Percentiles rank a stretch among this genome's conserved stretches.
Evolutionary conservation across 1,140 invertebrate genomes (phyloP).

Genomic region (Drosophila pachea): DNA sequence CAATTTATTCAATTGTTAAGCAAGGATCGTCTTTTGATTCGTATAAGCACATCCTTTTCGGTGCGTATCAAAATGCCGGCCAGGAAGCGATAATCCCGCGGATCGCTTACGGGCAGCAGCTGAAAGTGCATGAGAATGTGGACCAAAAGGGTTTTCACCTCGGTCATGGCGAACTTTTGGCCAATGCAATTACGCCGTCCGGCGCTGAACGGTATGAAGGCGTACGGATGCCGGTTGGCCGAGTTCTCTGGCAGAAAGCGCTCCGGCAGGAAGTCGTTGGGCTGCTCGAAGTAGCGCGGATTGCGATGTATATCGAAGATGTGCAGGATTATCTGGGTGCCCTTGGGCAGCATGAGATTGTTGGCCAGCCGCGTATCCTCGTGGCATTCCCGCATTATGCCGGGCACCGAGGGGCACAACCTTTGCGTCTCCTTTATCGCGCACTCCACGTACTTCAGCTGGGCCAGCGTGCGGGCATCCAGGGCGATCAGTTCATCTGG

Average conservation of each 20-base stretch:
- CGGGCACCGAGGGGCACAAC: constrained; percentile 85
- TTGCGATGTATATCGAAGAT: constrained; percentile 82
- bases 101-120: too few relatives aligned
- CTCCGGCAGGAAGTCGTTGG: constrained; percentile 87
- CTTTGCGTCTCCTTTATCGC: constrained; percentile 83
- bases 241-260: constrained; percentile 85
- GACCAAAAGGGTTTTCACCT: constrained; percentile 67
- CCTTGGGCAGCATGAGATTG: constrained; percentile 78
- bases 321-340: constrained; percentile 78
- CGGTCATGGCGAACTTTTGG: constrained; percentile 78
- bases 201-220: constrained; percentile 82
- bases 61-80: constrained; percentile 47
- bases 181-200: constrained; percentile 61
- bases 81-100: constrained; percentile 32
- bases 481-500: constrained; percentile 63
- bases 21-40: constrained; percentile 7
- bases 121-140: too few relatives aligned
- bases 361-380: constrained; percentile 79
- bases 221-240: constrained; percentile 78
- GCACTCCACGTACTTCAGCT: constrained; percentile 84
- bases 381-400: constrained; percentile 81
- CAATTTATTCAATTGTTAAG: too few relatives aligned
- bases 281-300: constrained; percentile 83
- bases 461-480: constrained; percentile 80
- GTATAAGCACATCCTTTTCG: constrained; percentile 34